phyloP scores from a whole-genome alignment of 2,888 invertebrate genomes.

The Eristalis intricaria region DNA sequence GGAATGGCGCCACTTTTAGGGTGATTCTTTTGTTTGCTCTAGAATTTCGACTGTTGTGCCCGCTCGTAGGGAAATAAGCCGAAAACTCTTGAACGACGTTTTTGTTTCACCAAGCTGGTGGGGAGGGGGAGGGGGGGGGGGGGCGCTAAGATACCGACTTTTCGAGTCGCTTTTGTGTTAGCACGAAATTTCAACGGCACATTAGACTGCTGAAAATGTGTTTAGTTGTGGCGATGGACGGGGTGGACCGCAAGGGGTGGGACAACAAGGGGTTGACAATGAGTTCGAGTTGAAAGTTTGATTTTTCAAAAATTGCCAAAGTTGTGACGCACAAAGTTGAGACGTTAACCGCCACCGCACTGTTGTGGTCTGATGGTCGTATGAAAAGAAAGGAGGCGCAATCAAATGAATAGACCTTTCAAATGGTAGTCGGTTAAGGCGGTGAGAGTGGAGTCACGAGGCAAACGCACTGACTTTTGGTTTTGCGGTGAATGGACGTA shows the following conservation, averaged over 20 bases:
- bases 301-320: not conserved
- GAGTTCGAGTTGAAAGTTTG: not conserved
- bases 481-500: not conserved
- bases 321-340: not conserved
- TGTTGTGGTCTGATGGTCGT: not conserved
- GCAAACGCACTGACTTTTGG: no score
- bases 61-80: constrained; percentile 38
- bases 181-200: not conserved
- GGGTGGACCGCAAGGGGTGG: not conserved
- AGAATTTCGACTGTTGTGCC: constrained; percentile 23
- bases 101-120: not conserved
- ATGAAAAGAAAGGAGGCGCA: not conserved
- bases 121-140: not conserved
- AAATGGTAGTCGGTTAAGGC: no score
- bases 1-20: not conserved
- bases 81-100: constrained; percentile 30
- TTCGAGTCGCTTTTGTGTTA: not conserved
- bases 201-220: not conserved
- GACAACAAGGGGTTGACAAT: not conserved
- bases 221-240: not conserved
- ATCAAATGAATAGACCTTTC: no score
- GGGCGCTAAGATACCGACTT: not conserved
- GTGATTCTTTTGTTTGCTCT: constrained; percentile 40
- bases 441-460: no score
- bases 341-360: not conserved